Evolutionary conservation across 2,797 vertebrate genomes (phyloP), one percentile per base, ranked within the genome.

Genomic region (Heterohyrax brucei): DNA sequence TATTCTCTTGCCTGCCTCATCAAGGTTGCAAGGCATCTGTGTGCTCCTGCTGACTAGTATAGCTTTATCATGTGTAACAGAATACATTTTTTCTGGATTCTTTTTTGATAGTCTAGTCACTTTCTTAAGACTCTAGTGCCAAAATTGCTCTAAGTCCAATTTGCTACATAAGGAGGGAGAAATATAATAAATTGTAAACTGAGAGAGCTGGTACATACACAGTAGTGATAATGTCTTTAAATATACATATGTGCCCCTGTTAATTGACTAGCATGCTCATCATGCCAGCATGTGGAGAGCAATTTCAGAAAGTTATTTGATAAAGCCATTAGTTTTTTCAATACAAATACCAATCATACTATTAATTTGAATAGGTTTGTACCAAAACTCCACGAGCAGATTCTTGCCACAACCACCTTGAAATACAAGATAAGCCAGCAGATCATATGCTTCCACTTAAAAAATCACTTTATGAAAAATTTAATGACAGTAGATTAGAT

Each of bases 251-350:
- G 22, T 7, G 19, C 13, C 10, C 50, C 24, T 78, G 39, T 59
- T 44, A n/a, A 66, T 9, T 33, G 30, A 56, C 28, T 10, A 53
- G 9, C 22, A 66, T 4, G 6, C 0, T 90, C 44, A 12, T 21
- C 73, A 28, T 33, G 4, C 44, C 46, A 64, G 56, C 10, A 39
- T 61, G 44, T 19, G 16, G 78, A 68, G 3, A 78, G n/a, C 30
- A 82, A 44, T 72, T 87, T 89, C 82, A 95, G 18, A 79, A 88
- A 66, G 53, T 87, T 81, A 59, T 66, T 44, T 59, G 7, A 79
- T 26, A 77, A 30, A 14, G 18, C 3, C 18, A 2, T 56, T 12
- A 39, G 33, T 73, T 80, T 53, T 44, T 44, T 5, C 16, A 39
- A 72, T 21, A 46, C 61, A 62, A 75, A 46, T 77, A 18, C 91